These are phyloP conservation scores for Caenorhabditis plicata DNA, from an alignment of 2,888 invertebrate genomes.

Conservation along the genomic window DNA sequence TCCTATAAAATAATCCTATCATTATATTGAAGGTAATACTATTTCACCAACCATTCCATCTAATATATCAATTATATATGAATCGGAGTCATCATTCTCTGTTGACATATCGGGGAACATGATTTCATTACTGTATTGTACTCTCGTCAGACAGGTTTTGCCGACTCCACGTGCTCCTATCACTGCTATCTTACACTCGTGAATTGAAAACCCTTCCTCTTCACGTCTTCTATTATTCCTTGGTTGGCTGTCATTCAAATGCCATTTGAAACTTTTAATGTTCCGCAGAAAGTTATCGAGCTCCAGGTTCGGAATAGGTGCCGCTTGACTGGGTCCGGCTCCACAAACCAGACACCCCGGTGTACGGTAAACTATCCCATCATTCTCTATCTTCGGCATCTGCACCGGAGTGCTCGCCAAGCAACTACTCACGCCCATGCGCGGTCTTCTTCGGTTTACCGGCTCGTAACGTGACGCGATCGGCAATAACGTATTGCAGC, in stretches of 20 bases:
- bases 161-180: conserved; percentile 42
- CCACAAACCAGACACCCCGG: conserved; percentile 38
- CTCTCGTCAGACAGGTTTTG: conserved; percentile 39
- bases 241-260: conserved; percentile 10
- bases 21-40: background rate
- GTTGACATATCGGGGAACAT: conserved; percentile 31
- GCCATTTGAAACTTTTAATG: conserved; percentile 26
- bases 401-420: conserved; percentile 5
- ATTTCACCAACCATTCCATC: conserved; percentile 19
- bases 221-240: conserved; percentile 8
- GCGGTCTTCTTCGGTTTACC: conserved; percentile 8
- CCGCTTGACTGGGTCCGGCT: conserved; percentile 14
- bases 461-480: too few species aligned
- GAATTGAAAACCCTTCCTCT: conserved; percentile 17
- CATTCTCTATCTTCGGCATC: background rate
- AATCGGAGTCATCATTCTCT: conserved; percentile 17
- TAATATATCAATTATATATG: conserved; percentile 34
- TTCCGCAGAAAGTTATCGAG: conserved; percentile 29
- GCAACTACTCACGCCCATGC: conserved; percentile 32
- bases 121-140: conserved; percentile 38
- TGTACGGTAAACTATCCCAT: conserved; percentile 17
- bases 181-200: conserved; percentile 41
- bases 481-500: conserved; percentile 29
- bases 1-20: background rate
- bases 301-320: conserved; percentile 39